Evolutionary conservation across 2,888 invertebrate species (phyloP), one percentile per base, ranked within the genome.

Genomic region (Eristalis arbustorum): DNA sequence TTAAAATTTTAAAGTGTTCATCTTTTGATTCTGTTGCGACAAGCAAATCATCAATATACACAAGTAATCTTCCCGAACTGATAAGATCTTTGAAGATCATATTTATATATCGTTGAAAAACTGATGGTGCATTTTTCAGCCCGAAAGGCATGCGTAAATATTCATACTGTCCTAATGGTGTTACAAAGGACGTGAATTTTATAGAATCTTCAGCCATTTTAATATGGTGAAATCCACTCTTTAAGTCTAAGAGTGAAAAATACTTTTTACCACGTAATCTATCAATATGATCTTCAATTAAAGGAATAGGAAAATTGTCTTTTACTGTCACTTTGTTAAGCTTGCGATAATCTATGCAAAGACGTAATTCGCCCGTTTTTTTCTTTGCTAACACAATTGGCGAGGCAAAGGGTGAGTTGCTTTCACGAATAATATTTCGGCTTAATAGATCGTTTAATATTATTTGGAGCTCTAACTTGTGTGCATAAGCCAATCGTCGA

Each of bases 31-130:
- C 25, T 25, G 25, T 25, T 25, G 25, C 25, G n/a, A n/a, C n/a
- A n/a, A n/a, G 25, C 25, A 25, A 25, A 25, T 25, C 25, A 25
- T 25, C 25, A 25, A 25, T n/a, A n/a, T n/a, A n/a, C n/a, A n/a
- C n/a, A n/a, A n/a, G n/a, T n/a, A n/a, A n/a, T n/a, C n/a, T n/a
- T n/a, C n/a, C n/a, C n/a, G n/a, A n/a, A n/a, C n/a, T n/a, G n/a
- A n/a, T n/a, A n/a, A 75, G 25, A 13, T 40, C 18, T 66, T 59
- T 66, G 40, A 75, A 66, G 11, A 75, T 40, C 18, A 11, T 22
- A 61, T 75, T 75, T 4, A 75, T 75, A 40, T 75, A 75, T 8
- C 88, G 14, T 61, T 77, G 18, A 73, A 71, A 71, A 57, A n/a
- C 40, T 0, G 78, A 28, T 10, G 76, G 25, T 40, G 75, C n/a